These are phyloP conservation scores for Himalopsyche japonica DNA, from an alignment of 2,888 invertebrate genomes.

Conservation along the genomic window DNA sequence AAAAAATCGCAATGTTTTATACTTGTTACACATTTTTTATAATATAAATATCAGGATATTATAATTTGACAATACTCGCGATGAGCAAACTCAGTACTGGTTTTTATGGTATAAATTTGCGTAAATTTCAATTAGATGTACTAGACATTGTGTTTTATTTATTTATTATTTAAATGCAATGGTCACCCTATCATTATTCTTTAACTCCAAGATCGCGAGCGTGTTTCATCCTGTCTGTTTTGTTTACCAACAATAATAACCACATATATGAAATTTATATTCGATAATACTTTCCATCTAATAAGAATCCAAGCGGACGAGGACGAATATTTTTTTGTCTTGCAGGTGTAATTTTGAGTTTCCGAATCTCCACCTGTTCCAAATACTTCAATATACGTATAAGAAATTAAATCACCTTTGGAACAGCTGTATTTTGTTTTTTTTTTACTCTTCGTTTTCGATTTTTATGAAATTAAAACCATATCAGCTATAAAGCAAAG, in stretches of 20 bases:
- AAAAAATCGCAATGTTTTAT: too few species aligned
- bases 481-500: too few species aligned
- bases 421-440: slow-evolving; percentile 27
- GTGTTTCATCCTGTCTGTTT: not conserved
- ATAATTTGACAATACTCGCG: too few species aligned
- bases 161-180: not conserved
- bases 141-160: too few species aligned
- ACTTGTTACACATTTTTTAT: too few species aligned
- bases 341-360: slow-evolving; percentile 14
- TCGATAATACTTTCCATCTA: slow-evolving; percentile 3
- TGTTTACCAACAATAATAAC: slow-evolving; percentile 1
- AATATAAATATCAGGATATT: too few species aligned
- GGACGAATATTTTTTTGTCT: not conserved
- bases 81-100: too few species aligned
- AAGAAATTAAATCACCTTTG: slow-evolving; percentile 6
- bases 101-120: too few species aligned
- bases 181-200: not conserved
- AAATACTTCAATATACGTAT: slow-evolving; percentile 17
- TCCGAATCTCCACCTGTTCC: slow-evolving; percentile 20
- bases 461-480: too few species aligned
- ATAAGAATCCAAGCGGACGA: slow-evolving; percentile 28
- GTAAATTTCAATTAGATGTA: too few species aligned
- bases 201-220: not conserved
- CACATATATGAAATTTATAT: not conserved
- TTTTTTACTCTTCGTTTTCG: not conserved